Conservation (phyloP, 2,113 vertebrate genomes). For the Tragelaphus imberbis region DNA sequence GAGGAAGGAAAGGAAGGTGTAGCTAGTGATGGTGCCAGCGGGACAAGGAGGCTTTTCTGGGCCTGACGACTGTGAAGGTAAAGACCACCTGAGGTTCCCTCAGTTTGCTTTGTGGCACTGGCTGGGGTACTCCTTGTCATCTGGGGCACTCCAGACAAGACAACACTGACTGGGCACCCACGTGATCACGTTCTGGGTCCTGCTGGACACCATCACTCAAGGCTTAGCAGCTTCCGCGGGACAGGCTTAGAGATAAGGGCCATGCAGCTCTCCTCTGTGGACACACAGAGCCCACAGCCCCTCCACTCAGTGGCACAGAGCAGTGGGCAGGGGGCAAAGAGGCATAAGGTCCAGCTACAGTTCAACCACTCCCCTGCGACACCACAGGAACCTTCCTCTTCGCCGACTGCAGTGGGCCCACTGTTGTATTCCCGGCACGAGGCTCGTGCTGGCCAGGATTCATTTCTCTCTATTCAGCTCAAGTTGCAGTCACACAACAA, state of each 20-base stretch:
- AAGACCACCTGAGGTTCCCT: neutral
- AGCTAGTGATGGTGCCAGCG: too few species aligned
- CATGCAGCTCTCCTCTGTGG: too few species aligned
- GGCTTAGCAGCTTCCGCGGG: neutral
- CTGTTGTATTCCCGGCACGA: constrained; percentile 38
- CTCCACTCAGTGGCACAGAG: neutral
- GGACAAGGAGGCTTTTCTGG: neutral
- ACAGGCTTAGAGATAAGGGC: neutral
- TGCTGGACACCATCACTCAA: neutral
- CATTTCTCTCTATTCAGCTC: constrained; percentile 46
- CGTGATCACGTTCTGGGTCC: neutral
- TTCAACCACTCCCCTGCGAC: neutral
- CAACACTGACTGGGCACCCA: neutral
- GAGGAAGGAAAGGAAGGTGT: neutral
- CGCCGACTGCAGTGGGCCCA: neutral
- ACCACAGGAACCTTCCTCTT: constrained; percentile 27
- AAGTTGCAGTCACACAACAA: constrained; percentile 52
- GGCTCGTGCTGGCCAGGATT: constrained; percentile 21
- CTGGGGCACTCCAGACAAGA: neutral
- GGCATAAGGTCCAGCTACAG: neutral
- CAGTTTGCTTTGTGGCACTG: neutral
- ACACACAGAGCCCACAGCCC: neutral
- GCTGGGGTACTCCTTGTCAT: neutral
- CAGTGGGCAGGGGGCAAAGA: neutral
- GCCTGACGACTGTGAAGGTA: accelerated